Conservation (phyloP, 2,888 invertebrate species). For the Vandiemenella viatica region DNA sequence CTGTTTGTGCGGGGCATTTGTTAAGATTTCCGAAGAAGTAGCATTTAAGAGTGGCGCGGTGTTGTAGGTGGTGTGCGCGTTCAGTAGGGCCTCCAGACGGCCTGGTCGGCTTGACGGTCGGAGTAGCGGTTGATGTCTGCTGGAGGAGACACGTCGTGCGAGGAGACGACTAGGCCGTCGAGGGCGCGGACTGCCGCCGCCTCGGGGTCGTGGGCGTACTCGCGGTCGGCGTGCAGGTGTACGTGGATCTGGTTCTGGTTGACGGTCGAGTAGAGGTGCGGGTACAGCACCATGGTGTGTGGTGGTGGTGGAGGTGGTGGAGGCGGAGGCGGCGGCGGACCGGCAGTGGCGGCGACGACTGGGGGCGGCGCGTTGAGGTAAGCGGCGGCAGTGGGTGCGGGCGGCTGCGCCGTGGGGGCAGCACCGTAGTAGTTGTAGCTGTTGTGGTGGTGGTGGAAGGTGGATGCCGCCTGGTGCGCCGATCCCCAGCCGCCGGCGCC, state of each 20-base stretch:
- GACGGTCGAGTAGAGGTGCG: slow-evolving; percentile 67
- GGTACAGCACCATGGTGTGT: slow-evolving; percentile 57
- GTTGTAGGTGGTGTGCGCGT: too few relatives aligned
- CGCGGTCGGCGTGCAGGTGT: slow-evolving; percentile 45
- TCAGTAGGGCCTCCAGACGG: slow-evolving; percentile 26
- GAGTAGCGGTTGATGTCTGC: slow-evolving; percentile 1
- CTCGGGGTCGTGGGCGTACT: neutral
- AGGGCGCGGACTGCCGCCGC: neutral
- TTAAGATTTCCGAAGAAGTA: too few relatives aligned
- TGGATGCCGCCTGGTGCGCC: slow-evolving; percentile 8
- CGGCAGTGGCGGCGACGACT: slow-evolving; percentile 27
- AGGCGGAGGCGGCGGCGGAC: slow-evolving; percentile 3
- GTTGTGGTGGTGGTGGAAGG: slow-evolving; percentile 22
- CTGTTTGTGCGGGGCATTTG: too few relatives aligned
- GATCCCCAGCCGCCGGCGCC: slow-evolving; percentile 7
- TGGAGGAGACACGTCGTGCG: slow-evolving; percentile 1
- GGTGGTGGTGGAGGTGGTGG: slow-evolving; percentile 31
- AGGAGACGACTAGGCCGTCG: neutral
- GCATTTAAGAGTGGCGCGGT: too few relatives aligned
- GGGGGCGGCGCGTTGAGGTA: slow-evolving; percentile 34
- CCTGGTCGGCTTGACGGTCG: slow-evolving; percentile 20
- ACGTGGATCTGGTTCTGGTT: slow-evolving; percentile 78
- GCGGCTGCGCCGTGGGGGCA: slow-evolving; percentile 33
- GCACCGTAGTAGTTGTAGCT: slow-evolving; percentile 53
- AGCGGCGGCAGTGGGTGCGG: slow-evolving; percentile 29